Evolutionary conservation across 2,888 invertebrate genomes (phyloP).

Genomic region (Cheiracanthium punctorium): DNA sequence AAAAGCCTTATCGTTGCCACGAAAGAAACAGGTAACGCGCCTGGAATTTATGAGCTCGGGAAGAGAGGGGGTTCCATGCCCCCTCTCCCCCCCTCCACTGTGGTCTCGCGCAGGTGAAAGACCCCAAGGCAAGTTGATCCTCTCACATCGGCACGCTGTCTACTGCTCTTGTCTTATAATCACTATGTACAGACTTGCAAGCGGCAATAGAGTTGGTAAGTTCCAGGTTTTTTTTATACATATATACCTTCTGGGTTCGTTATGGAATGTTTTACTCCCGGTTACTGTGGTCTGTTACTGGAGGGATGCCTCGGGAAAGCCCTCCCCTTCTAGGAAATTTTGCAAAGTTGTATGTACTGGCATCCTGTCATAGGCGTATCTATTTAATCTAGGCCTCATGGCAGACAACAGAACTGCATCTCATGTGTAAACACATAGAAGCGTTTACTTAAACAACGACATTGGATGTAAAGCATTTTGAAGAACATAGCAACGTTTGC

Average conservation of each 20-base stretch:
- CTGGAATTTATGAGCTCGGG: conserved; percentile 36
- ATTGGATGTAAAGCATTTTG: no score
- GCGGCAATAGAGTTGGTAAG: conserved; percentile 19
- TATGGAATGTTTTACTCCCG: background rate
- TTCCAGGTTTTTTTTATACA: conserved; percentile 8
- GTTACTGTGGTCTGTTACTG: background rate
- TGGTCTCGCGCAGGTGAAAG: conserved; percentile 51
- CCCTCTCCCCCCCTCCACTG: no score
- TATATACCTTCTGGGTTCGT: conserved; percentile 1
- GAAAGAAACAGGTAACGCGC: conserved; percentile 23
- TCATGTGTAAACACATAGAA: no score
- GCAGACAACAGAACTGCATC: no score
- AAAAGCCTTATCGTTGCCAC: background rate
- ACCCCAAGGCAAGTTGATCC: conserved; percentile 37
- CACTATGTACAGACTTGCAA: conserved; percentile 13
- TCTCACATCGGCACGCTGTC: conserved; percentile 63
- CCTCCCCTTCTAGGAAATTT: background rate
- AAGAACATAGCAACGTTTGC: no score
- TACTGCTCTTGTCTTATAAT: conserved; percentile 32
- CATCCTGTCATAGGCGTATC: background rate
- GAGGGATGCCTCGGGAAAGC: no score
- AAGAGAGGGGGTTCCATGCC: conserved; percentile 4
- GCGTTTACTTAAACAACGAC: no score
- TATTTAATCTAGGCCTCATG: no score
- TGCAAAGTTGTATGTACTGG: no score